A percentile compares a stretch with the other conserved stretches of the same genome.
phyloP scores from a whole-genome alignment of 2,888 invertebrate species.

The Dione vanillae region DNA sequence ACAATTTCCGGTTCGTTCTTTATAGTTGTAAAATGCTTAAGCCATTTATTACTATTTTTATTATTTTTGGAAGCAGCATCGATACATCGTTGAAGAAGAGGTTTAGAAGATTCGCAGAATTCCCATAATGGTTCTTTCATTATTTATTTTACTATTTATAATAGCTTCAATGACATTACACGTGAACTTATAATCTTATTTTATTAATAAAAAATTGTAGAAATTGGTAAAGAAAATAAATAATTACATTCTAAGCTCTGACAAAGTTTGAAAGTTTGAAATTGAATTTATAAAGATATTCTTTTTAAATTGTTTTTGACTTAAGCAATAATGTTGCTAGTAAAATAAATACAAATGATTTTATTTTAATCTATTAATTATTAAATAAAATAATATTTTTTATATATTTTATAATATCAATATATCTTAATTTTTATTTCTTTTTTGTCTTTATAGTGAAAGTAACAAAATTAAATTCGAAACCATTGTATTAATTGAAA shows the following conservation, averaged over 20 bases:
- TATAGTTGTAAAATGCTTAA: slow-evolving; percentile 41
- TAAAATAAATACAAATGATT: neutral
- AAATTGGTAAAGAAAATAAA: neutral
- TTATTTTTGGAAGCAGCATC: slow-evolving; percentile 25
- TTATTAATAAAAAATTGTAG: no score
- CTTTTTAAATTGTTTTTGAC: neutral
- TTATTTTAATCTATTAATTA: no score
- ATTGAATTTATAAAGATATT: neutral
- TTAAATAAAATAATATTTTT: no score
- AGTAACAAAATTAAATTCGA: no score
- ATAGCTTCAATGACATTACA: neutral
- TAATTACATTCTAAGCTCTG: neutral
- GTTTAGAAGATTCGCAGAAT: slow-evolving; percentile 46
- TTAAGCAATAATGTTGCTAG: neutral
- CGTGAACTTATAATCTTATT: no score
- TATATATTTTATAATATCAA: slow-evolving; percentile 4
- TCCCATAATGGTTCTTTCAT: slow-evolving; percentile 40
- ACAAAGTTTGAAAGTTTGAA: neutral
- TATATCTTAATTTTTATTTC: no score
- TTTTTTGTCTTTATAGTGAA: no score
- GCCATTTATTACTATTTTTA: slow-evolving; percentile 46
- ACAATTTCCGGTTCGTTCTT: neutral
- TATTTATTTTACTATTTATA: neutral
- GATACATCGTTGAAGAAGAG: slow-evolving; percentile 41
- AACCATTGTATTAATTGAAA: no score